phyloP scores from a whole-genome alignment of 2,113 vertebrate species.

The Zootoca vivipara region DNA sequence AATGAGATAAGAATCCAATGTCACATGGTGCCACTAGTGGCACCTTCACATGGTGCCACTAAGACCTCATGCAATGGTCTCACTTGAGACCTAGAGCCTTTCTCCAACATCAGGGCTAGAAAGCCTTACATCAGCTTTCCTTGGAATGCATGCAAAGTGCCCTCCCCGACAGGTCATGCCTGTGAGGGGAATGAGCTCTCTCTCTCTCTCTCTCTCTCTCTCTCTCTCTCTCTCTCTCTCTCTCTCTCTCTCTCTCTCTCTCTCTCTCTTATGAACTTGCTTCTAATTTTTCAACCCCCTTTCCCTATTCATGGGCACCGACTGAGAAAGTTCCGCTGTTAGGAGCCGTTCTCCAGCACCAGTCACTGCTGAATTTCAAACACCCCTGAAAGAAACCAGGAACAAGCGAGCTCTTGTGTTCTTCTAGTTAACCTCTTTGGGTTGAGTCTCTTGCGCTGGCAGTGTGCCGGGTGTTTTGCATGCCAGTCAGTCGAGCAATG shows the following conservation, averaged over 20 bases:
- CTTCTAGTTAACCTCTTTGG: neutral
- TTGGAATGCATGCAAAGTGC: neutral
- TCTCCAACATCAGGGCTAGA: neutral
- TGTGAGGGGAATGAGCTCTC: neutral
- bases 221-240: neutral
- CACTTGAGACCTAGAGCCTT: neutral
- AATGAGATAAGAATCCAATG: too few relatives aligned
- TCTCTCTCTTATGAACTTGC: neutral
- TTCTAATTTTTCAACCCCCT: neutral
- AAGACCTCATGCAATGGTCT: neutral
- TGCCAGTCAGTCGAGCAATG: neutral
- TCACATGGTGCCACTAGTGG: too few relatives aligned
- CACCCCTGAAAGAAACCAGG: neutral
- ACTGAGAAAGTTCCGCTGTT: neutral
- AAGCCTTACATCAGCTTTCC: neutral
- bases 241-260: too few relatives aligned
- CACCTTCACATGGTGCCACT: neutral
- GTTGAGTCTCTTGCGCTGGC: neutral
- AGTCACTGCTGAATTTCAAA: conserved; percentile 12
- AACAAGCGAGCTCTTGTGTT: conserved; percentile 6
- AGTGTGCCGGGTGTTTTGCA: neutral
- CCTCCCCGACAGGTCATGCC: neutral
- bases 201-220: neutral
- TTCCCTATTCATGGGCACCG: neutral
- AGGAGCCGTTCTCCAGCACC: neutral